Base-by-base conservation (phyloP, 2,797 vertebrate species). In the Chromis chromis region DNA sequence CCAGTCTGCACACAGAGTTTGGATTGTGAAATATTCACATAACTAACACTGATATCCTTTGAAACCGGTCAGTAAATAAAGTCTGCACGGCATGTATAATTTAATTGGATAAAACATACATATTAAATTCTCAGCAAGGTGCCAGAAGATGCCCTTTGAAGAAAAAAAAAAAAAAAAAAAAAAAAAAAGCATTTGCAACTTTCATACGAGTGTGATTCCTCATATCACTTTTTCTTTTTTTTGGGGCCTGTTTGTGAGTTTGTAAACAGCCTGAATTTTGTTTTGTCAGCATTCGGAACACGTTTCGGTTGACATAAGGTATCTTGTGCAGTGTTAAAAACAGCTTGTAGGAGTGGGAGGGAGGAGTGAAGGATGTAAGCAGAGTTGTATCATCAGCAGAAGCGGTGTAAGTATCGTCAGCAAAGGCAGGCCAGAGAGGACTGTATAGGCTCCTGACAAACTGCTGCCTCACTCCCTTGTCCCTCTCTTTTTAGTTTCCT, bases 321-420 rank as follows among this genome's bases (percentile, higher is more conserved):
- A 88, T 84, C 80, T 73, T 64, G 80, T 40, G 86, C 71, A 0
- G 89, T 82, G 88, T 89, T 91, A 87, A 88, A 88, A 92, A 87
- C 89, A 92, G 88, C 88, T 89, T 89, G 87, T 82, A 68, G 80
- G 89, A 91, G 89, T 89, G 88, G 89, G 89, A 90, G 84, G 85
- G 87, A 89, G 88, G 84, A 88, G 85, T 87, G 89, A 91, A 83
- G 82, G 88, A 91, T 89, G 90, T 85, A 81, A 90, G 89, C 75
- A 76, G 86, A 92, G 88, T 85, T 90, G 88, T 91, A 85, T 89
- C 79, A 90, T 89, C 88, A 88, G 88, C 91, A 88, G 82, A 83
- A 90, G 82, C 70, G 6, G 31, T 78, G 71, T 40, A 46, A 72
- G 85, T 76, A 76, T 77, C 70, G 82, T 91, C 91, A 83, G 86